A percentile compares a stretch with the other conserved stretches of the same genome.
phyloP scores from a whole-genome alignment of 2,113 vertebrate species.

The Actinemys pallida region DNA sequence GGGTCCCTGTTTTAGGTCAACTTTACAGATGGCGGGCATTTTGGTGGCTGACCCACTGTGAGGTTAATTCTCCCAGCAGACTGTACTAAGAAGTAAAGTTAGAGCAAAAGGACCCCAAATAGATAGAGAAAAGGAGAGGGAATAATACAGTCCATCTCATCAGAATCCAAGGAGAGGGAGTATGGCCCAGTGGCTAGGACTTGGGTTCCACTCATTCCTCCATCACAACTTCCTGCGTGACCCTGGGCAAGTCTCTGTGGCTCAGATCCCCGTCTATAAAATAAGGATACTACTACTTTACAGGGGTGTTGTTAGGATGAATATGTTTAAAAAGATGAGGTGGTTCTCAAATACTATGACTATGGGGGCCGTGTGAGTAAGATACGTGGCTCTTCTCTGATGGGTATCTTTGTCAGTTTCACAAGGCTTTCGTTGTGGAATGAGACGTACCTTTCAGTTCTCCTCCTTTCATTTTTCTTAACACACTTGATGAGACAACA shows the following conservation, averaged over 20 bases:
- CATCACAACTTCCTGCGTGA: background rate
- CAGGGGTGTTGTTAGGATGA: background rate
- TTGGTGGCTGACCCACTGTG: background rate
- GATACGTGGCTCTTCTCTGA: background rate
- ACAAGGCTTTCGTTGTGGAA: background rate
- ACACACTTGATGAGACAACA: conserved; percentile 90
- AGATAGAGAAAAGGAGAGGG: background rate
- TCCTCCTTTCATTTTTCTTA: conserved; percentile 82
- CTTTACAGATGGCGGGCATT: background rate
- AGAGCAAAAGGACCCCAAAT: background rate
- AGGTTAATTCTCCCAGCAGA: background rate
- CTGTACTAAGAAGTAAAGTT: background rate
- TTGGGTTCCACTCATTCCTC: background rate
- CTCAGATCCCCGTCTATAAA: background rate
- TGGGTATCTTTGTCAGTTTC: accelerated
- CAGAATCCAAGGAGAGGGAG: background rate
- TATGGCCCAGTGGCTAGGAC: background rate
- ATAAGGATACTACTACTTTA: background rate
- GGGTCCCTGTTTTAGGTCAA: background rate
- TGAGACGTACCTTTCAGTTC: conserved; percentile 78
- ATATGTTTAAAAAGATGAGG: background rate
- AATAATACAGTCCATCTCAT: background rate
- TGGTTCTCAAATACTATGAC: background rate
- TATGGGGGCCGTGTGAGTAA: accelerated
- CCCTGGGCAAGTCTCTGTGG: background rate